Evolutionary conservation across 2,888 invertebrate species (phyloP), one percentile per base, ranked within the genome.

Genomic region (Lithosia quadra): DNA sequence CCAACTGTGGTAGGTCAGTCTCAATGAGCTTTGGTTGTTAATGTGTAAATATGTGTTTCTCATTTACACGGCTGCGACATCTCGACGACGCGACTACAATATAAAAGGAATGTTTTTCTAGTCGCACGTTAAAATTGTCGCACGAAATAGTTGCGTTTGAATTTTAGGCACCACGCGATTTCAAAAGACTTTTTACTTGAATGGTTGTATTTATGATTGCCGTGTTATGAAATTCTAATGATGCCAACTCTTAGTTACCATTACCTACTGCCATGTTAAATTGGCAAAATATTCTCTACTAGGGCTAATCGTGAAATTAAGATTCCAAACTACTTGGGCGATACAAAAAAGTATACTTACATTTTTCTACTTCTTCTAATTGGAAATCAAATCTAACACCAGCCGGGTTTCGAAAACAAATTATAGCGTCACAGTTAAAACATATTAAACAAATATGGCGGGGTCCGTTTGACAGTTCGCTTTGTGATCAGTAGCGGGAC

Each of bases 371-470:
- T 55, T 55, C 28, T 49, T 18, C 36, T 15, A 56, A 43, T 63
- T 67, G 82, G 78, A 79, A 82, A 81, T 84, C 85, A 87, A 88
- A 89, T 83, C 84, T 88, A 86, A 84, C 91, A 88, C 88, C 87
- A 85, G 84, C 82, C 82, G 85, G 86, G 89, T 90, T 86, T 89
- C 84, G 87, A 86, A 81, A 85, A 90, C 91, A 90, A 84, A 85
- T 87, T 85, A 88, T 85, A 82, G 68, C 80, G 76, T 82, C 78
- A 82, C 87, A 84, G 82, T 82, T 84, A 88, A 91, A 93, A 94
- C 85, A 83, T 82, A 91, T 90, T 88, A 91, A 89, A 86, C 85
- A 90, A 93, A 94, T 84, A 90, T 75, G 86, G 83, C 91, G 90
- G 89, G 79, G 79, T 77, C 77, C 90, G 87, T 92, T 91, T 91